Evolutionary conservation across 2,888 invertebrate species (phyloP).

Genomic region (Allacma fusca): DNA sequence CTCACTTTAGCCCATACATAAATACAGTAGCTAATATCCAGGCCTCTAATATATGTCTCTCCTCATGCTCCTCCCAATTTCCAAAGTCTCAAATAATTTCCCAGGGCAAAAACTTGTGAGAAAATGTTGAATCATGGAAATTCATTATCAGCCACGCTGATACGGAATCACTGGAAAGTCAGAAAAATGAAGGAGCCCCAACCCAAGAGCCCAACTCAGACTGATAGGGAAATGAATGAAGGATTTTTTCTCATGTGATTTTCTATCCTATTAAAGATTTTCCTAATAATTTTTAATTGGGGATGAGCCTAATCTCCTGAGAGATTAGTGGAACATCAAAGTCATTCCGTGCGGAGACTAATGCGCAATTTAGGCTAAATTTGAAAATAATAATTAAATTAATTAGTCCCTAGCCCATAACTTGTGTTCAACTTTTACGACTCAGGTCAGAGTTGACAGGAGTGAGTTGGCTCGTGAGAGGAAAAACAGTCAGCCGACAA

Average conservation of each 20-base stretch:
- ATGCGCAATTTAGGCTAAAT: conserved; percentile 41
- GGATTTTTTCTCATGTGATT: background rate
- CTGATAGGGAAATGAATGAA: background rate
- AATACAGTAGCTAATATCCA: too few relatives aligned
- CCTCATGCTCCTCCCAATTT: too few relatives aligned
- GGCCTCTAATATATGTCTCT: too few relatives aligned
- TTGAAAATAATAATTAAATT: conserved; percentile 32
- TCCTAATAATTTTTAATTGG: conserved; percentile 9
- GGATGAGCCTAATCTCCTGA: background rate
- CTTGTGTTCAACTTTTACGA: background rate
- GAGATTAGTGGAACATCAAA: conserved; percentile 25
- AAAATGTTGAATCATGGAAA: too few relatives aligned
- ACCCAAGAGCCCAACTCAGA: background rate
- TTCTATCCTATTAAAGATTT: background rate
- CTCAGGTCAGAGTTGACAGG: conserved; percentile 12
- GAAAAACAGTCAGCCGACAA: background rate
- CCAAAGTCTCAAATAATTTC: too few relatives aligned
- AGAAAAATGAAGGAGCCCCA: too few relatives aligned
- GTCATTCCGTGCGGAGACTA: conserved; percentile 22
- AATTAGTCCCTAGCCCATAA: conserved; percentile 19
- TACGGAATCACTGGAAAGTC: too few relatives aligned
- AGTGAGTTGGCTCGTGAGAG: background rate
- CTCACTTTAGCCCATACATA: too few relatives aligned
- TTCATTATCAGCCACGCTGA: too few relatives aligned
- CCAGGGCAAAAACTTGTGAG: too few relatives aligned